phyloP scores from a whole-genome alignment of 2,113 vertebrate species.

The Anolis sagrei region DNA sequence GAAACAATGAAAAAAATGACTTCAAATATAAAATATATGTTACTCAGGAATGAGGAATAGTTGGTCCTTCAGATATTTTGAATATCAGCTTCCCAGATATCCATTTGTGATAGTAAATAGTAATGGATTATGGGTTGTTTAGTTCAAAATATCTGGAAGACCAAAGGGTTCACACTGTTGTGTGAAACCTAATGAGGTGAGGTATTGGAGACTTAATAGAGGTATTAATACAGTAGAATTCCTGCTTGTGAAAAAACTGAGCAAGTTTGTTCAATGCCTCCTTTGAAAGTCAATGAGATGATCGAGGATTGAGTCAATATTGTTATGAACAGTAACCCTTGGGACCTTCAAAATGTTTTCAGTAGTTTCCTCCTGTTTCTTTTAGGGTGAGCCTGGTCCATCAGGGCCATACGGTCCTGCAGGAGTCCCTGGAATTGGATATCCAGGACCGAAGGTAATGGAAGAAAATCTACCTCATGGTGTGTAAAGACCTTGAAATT shows the following conservation, averaged over 20 bases:
- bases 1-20: neutral
- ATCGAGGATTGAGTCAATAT: too few relatives aligned
- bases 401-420: conserved; percentile 80
- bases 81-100: neutral
- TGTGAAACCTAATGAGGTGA: neutral
- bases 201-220: neutral
- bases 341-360: neutral
- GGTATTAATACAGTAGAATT: neutral
- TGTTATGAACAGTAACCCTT: neutral
- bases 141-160: neutral
- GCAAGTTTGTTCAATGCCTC: neutral
- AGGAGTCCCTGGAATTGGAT: conserved; percentile 81
- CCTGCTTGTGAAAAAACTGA: neutral
- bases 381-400: conserved; percentile 79
- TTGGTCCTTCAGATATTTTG: neutral
- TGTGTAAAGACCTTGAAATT: neutral
- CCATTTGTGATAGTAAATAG: neutral
- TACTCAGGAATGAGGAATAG: neutral
- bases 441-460: conserved; percentile 86
- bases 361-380: conserved; percentile 8
- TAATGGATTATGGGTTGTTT: neutral
- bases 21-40: neutral
- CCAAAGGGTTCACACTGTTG: neutral
- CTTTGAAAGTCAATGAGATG: too few relatives aligned
- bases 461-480: neutral